These are phyloP conservation scores for Trichogramma dendrolimi DNA, from an alignment of 2,888 invertebrate species.

Conservation along the genomic window DNA sequence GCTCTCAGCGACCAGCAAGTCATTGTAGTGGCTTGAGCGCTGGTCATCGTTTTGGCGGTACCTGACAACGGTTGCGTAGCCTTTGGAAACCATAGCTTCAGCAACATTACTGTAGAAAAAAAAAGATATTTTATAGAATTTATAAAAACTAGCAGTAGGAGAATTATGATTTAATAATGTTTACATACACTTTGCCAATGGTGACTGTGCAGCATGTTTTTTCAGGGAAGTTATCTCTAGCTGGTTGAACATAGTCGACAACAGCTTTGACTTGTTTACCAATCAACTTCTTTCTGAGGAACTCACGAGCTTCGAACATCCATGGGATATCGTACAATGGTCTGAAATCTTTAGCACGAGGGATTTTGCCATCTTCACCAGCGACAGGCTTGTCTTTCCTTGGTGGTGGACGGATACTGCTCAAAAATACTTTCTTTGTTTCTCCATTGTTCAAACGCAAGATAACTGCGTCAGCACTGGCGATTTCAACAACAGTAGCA, in stretches of 20 bases:
- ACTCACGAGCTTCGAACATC: constrained; percentile 98
- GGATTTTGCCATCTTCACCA: constrained; percentile 67
- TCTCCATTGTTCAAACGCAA: constrained; percentile 76
- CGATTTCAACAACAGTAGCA: constrained; percentile 82
- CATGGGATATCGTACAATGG: constrained; percentile 97
- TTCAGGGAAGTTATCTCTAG: constrained; percentile 89
- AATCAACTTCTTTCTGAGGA: constrained; percentile 88
- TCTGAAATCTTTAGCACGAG: constrained; percentile 71
- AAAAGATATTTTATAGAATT: constrained; percentile 13
- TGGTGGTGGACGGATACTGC: constrained; percentile 93
- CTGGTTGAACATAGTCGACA: constrained; percentile 95
- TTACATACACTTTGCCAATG: constrained; percentile 69
- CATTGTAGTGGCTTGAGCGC: constrained; percentile 89
- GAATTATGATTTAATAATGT: not conserved
- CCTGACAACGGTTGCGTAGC: constrained; percentile 86
- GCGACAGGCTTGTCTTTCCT: constrained; percentile 60
- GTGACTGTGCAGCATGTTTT: constrained; percentile 92
- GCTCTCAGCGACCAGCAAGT: constrained; percentile 84
- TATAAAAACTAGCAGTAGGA: not conserved
- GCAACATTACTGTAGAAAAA: constrained; percentile 74
- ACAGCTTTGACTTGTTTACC: constrained; percentile 90
- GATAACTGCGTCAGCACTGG: constrained; percentile 89
- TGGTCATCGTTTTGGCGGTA: constrained; percentile 96
- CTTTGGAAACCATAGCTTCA: constrained; percentile 87
- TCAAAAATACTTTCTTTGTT: constrained; percentile 87